Evolutionary conservation across 2,888 invertebrate species (phyloP), one percentile per base, ranked within the genome.

Genomic region (Oxystoma pomonae): DNA sequence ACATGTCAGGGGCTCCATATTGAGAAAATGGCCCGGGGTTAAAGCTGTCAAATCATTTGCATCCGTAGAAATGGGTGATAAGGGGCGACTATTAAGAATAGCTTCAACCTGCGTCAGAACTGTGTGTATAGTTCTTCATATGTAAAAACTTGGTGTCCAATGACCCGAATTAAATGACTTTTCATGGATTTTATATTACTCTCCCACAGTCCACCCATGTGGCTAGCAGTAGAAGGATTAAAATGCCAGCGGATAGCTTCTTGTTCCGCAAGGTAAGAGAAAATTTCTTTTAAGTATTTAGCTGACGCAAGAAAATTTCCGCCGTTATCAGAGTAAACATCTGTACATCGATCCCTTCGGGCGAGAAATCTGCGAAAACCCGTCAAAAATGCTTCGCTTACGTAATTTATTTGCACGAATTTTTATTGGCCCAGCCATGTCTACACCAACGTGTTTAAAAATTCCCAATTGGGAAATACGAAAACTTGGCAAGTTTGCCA

Each of bases 241-340:
- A 57, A 57, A 21, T 20, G 16, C 57, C 57, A 57, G 7, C 12
- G 7, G 7, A 57, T 57, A 12, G 12, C 18, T 57, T 57, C 57
- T 12, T 7, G 9, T 57, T 55, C 55, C 17, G 55, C 12, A 55
- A 16, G 12, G 9, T 16, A 9, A 9, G 12, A 16, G 16, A 55
- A 19, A 20, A 20, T 57, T 20, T 57, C 16, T 12, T 12, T 57
- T 9, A 57, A 21, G 9, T 57, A 18, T 20, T 57, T 57, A 16
- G 7, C 49, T 18, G 61, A 22, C 5, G 56, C 61, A 22, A 61
- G 1, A 57, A 61, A 35, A 22, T 61, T 61, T 12, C 56, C 57
- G 18, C 61, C 57, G 22, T 57, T 57, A 61, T 61, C 57, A 3
- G 17, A 49, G 18, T 57, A 61, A n/a, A 61, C 17, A 19, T 21